Percentiles rank a stretch among this genome's conserved stretches.
These are phyloP conservation scores for Panopea generosa DNA, from an alignment of 2,888 invertebrate species.

Conservation along the genomic window DNA sequence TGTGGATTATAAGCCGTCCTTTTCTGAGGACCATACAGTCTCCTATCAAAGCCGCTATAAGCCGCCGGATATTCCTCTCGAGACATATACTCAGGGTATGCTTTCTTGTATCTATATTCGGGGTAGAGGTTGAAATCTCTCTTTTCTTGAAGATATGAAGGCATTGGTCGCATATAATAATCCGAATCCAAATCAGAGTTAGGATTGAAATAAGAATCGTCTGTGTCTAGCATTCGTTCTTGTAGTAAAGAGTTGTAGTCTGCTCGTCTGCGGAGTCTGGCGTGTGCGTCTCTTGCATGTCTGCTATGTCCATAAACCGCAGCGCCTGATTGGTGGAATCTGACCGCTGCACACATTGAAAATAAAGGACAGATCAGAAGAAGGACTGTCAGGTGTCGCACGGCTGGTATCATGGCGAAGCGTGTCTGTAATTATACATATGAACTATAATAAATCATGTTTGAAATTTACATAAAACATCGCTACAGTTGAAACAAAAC, in stretches of 20 bases:
- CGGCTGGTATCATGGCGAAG: no score
- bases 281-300: no score
- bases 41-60: constrained; percentile 7
- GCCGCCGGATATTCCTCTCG: constrained; percentile 7
- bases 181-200: constrained; percentile 23
- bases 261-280: constrained; percentile 20
- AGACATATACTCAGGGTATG: background rate
- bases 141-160: constrained; percentile 13
- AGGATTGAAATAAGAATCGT: constrained; percentile 51
- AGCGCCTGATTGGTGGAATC: no score
- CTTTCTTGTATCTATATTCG: constrained; percentile 7
- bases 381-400: no score
- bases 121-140: background rate
- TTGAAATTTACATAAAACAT: no score
- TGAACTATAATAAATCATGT: no score
- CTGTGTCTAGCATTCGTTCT: constrained; percentile 19
- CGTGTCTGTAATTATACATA: no score
- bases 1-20: constrained; percentile 41
- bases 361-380: no score
- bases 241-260: constrained; percentile 24
- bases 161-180: background rate
- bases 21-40: constrained; percentile 38
- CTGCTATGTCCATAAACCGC: no score
- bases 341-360: no score
- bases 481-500: no score